Evolutionary conservation across 2,888 invertebrate species (phyloP), one percentile per base, ranked within the genome.

Genomic region (Copidosoma aretas): DNA sequence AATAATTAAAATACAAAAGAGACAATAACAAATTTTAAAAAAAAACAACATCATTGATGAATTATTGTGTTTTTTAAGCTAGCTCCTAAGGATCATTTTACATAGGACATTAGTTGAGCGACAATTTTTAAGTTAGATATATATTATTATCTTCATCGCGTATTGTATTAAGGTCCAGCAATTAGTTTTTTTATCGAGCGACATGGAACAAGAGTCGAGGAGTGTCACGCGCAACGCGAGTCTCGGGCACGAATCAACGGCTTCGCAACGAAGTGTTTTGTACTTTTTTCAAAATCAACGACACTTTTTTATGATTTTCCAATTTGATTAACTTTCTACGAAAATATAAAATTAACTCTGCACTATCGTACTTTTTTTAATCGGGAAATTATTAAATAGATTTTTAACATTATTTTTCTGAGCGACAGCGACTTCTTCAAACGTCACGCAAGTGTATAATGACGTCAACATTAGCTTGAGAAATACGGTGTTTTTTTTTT

Each of bases 11-110:
- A 32, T 32, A 8, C 32, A 32, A 32, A 32, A 32, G 8, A 5
- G 32, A 32, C 32, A 32, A 32, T 8, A 32, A 71, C 76, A 77
- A 79, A 77, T 71, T 76, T 39, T 49, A 51, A 54, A 17, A 24
- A 56, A 51, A 39, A 65, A 24, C 64, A 60, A 60, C 64, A 60
- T 63, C 24, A 52, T 53, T 49, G 32, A 49, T 52, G 65, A 54
- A 63, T 63, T 56, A 66, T 57, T 8, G 52, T 62, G 61, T 66
- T 66, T 64, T 58, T 51, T 17, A 60, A 69, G 53, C 59, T 68
- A 71, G 69, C 67, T 58, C n/a, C 59, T 67, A 71, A 71, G 68
- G 32, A 32, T 32, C 32, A 63, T 70, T 61, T 67, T 64, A 71
- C 56, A 64, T 67, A 67, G 64, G 71, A 68, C 59, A 64, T 68